phyloP scores from a whole-genome alignment of 2,888 invertebrate species.

The Chymomyza fuscimana region DNA sequence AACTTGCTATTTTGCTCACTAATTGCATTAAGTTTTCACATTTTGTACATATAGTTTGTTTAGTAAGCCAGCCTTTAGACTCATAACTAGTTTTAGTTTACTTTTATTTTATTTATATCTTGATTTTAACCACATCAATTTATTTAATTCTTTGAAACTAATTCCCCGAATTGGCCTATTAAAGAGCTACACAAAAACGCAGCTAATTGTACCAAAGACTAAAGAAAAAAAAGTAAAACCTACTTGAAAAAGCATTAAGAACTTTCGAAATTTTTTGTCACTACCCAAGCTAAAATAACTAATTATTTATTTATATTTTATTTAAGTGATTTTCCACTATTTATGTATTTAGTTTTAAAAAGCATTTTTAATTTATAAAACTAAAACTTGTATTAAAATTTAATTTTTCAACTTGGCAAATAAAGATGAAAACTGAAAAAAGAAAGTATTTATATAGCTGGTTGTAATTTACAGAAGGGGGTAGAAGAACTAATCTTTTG shows the following conservation, averaged over 20 bases:
- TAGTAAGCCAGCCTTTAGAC: not conserved
- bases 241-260: conserved; percentile 28
- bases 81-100: conserved; percentile 16
- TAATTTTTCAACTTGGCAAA: conserved; percentile 40
- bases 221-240: conserved; percentile 41
- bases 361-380: conserved; percentile 36
- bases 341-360: conserved; percentile 23
- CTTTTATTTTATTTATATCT: conserved; percentile 37
- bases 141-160: conserved; percentile 47
- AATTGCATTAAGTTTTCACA: not conserved
- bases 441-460: not conserved
- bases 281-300: conserved; percentile 27
- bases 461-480: no score
- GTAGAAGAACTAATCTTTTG: no score
- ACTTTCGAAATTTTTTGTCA: conserved; percentile 19
- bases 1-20: not conserved
- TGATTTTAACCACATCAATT: conserved; percentile 39
- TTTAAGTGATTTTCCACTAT: conserved; percentile 36
- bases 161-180: conserved; percentile 57
- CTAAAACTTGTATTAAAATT: conserved; percentile 38
- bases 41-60: not conserved
- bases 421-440: conserved; percentile 60
- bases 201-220: conserved; percentile 76
- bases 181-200: conserved; percentile 50
- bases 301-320: conserved; percentile 19